Percentiles rank a stretch among this genome's conserved stretches.
These are phyloP conservation scores for Chitala chitala DNA, from an alignment of 2,113 vertebrate genomes.

Conservation along the genomic window DNA sequence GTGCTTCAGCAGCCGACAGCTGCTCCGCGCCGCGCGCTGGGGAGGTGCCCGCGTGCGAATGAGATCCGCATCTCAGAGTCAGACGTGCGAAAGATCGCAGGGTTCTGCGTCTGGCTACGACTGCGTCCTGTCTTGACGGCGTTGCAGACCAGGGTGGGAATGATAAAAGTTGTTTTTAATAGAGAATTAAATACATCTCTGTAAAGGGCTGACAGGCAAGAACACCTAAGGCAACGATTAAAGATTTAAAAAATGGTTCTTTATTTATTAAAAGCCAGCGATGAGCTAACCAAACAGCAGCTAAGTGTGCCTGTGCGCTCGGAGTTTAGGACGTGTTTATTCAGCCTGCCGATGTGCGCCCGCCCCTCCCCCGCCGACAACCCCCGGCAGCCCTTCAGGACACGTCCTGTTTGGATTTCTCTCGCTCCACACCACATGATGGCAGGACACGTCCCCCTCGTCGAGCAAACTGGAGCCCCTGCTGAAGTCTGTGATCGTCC, in stretches of 20 bases:
- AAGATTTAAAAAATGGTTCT: background rate
- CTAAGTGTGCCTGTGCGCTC: background rate
- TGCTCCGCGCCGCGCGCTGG: background rate
- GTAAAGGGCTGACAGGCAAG: background rate
- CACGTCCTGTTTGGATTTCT: constrained; percentile 22
- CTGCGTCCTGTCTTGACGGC: background rate
- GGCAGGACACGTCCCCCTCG: background rate
- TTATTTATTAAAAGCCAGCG: constrained; percentile 22
- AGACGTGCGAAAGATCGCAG: background rate
- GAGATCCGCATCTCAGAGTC: background rate
- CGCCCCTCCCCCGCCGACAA: no score
- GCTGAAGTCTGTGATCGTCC: background rate
- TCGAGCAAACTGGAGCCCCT: background rate
- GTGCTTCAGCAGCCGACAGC: background rate
- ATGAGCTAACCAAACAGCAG: constrained; percentile 3
- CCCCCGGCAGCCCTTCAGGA: constrained; percentile 13
- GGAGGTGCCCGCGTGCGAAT: background rate
- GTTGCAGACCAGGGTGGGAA: background rate
- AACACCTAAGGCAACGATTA: constrained; percentile 14
- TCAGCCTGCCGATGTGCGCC: constrained; percentile 9
- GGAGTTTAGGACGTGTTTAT: constrained; percentile 24
- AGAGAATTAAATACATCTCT: background rate
- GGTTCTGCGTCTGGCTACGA: background rate
- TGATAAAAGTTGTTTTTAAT: background rate
- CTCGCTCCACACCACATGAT: constrained; percentile 11